Evolutionary conservation across 2,797 vertebrate genomes (phyloP).

Genomic region (Tinamus major): DNA sequence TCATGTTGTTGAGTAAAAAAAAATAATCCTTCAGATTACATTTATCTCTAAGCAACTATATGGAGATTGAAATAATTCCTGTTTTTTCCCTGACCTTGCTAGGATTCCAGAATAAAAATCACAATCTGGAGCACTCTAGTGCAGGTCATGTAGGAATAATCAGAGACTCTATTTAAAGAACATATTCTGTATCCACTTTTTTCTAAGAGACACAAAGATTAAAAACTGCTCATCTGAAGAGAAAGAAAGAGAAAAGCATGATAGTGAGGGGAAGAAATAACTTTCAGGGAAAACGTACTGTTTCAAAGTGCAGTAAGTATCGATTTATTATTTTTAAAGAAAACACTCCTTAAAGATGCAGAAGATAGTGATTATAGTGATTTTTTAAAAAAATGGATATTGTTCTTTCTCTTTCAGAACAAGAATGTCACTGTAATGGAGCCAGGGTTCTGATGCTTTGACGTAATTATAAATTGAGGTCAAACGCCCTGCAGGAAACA

Average conservation of each 20-base stretch:
- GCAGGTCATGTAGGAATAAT: background rate
- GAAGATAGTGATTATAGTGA: background rate
- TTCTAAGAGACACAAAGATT: background rate
- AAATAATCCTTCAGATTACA: background rate
- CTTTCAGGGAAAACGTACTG: background rate
- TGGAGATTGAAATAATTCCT: background rate
- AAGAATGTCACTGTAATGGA: background rate
- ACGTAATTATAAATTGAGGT: accelerated
- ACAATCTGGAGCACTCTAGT: background rate
- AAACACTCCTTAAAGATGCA: background rate
- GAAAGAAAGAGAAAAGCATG: background rate
- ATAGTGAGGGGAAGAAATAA: background rate
- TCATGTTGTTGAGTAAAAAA: background rate
- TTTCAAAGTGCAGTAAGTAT: background rate
- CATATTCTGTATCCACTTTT: background rate
- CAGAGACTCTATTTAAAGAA: constrained; percentile 28
- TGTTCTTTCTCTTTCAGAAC: background rate
- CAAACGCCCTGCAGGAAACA: background rate
- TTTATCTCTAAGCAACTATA: background rate
- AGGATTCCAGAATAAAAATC: background rate
- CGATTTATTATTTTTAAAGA: background rate
- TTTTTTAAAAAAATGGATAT: background rate
- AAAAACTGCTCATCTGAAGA: background rate
- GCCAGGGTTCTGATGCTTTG: background rate
- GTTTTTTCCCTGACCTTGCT: constrained; percentile 6